Percentiles rank a stretch among this genome's conserved stretches.
These are phyloP conservation scores for Eumerus sabulonum DNA, from an alignment of 2,888 invertebrate species.

Conservation along the genomic window DNA sequence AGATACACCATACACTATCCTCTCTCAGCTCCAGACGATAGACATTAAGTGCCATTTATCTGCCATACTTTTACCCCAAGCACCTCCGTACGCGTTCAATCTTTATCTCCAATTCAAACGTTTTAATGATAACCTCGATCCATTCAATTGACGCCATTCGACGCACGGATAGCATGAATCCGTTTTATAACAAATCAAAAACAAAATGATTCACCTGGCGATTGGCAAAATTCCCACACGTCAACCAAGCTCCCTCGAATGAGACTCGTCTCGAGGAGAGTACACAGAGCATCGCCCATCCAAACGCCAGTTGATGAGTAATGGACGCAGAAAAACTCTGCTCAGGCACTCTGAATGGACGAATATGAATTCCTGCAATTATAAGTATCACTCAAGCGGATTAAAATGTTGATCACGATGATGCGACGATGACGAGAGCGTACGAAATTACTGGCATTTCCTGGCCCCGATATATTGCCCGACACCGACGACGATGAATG, in stretches of 20 bases:
- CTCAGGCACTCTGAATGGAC: not conserved
- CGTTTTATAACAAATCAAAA: too few species aligned
- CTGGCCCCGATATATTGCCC: not conserved
- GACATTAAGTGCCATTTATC: too few species aligned
- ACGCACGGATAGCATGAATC: not conserved
- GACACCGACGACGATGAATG: slow-evolving; percentile 10
- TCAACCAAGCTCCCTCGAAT: too few species aligned
- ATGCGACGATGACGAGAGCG: slow-evolving; percentile 35
- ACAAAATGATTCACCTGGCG: too few species aligned
- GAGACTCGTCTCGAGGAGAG: not conserved
- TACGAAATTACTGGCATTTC: slow-evolving; percentile 24
- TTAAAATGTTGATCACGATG: slow-evolving; percentile 55
- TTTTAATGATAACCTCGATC: too few species aligned
- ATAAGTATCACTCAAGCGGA: slow-evolving; percentile 60
- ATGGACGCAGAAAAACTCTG: too few species aligned
- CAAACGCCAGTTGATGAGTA: too few species aligned
- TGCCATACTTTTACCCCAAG: too few species aligned
- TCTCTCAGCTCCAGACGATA: too few species aligned
- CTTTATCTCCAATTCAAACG: not conserved
- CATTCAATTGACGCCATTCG: not conserved
- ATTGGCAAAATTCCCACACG: slow-evolving; percentile 4
- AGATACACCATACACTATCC: too few species aligned
- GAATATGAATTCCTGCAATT: slow-evolving; percentile 53
- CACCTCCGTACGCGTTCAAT: too few species aligned
- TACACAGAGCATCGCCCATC: too few species aligned